These are phyloP conservation scores for roundworm (Caenorhabditis elegans) DNA, from an alignment of 1,140 invertebrate species.

Conservation along the genomic window DNA sequence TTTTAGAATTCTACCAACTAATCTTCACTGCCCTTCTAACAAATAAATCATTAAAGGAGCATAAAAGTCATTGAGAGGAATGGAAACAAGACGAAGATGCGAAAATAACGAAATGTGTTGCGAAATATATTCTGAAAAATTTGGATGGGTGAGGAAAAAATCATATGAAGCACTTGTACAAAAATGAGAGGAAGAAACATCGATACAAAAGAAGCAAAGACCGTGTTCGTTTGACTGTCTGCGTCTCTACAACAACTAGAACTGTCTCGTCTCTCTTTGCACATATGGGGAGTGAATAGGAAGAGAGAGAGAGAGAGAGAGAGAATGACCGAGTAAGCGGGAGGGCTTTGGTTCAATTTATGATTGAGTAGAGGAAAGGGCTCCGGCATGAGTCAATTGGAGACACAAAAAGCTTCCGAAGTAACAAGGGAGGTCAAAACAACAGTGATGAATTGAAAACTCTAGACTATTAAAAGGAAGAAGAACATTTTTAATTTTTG, in stretches of 20 bases:
- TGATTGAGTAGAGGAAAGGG: neutral
- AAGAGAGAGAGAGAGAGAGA: neutral
- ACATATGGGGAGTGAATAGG: neutral
- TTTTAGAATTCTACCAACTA: neutral
- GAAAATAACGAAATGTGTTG: neutral
- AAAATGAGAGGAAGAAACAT: constrained; percentile 2
- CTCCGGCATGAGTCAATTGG: neutral
- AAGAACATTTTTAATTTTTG: too few relatives aligned
- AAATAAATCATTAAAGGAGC: neutral
- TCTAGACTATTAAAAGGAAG: too few relatives aligned
- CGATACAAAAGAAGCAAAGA: constrained; percentile 22
- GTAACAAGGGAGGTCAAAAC: too few relatives aligned
- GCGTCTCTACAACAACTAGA: neutral
- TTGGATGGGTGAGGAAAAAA: neutral
- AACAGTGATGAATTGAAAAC: too few relatives aligned
- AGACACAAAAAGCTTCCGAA: too few relatives aligned
- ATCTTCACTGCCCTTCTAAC: neutral
- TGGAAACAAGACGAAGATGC: neutral
- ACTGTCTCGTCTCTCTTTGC: neutral
- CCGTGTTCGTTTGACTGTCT: neutral
- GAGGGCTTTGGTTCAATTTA: neutral
- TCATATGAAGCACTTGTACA: neutral
- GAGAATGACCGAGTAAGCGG: neutral
- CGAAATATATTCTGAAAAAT: neutral
- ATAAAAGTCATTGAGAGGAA: neutral